These are phyloP conservation scores for Gavia stellata DNA, from an alignment of 2,113 vertebrate species.

Conservation along the genomic window DNA sequence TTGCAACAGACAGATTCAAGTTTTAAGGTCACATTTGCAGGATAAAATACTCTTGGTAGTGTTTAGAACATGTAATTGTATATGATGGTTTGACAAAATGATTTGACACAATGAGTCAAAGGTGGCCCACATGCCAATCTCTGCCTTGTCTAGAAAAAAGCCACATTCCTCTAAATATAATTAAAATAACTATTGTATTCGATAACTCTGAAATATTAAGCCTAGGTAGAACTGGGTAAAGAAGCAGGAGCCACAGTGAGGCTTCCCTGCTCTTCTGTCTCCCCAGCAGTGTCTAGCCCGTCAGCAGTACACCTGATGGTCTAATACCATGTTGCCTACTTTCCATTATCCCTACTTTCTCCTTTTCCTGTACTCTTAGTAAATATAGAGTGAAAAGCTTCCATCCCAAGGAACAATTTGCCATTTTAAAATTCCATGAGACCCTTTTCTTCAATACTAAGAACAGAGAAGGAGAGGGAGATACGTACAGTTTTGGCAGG, in stretches of 20 bases:
- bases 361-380: neutral
- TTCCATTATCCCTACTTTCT: neutral
- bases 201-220: neutral
- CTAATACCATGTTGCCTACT: neutral
- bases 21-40: neutral
- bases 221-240: neutral
- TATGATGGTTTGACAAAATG: accelerated
- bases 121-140: neutral
- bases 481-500: neutral
- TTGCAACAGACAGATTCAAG: neutral
- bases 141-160: neutral
- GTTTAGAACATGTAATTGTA: neutral
- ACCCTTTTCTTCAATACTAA: neutral
- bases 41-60: neutral
- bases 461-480: neutral
- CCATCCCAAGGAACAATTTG: neutral
- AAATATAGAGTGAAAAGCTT: neutral
- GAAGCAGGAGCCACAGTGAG: neutral
- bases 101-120: neutral
- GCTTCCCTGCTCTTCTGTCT: neutral
- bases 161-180: neutral
- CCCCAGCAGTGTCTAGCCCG: neutral
- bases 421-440: neutral
- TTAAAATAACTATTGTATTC: neutral
- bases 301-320: neutral